These are phyloP conservation scores for Apotomis capreana DNA, from an alignment of 2,888 invertebrate genomes.

Conservation along the genomic window DNA sequence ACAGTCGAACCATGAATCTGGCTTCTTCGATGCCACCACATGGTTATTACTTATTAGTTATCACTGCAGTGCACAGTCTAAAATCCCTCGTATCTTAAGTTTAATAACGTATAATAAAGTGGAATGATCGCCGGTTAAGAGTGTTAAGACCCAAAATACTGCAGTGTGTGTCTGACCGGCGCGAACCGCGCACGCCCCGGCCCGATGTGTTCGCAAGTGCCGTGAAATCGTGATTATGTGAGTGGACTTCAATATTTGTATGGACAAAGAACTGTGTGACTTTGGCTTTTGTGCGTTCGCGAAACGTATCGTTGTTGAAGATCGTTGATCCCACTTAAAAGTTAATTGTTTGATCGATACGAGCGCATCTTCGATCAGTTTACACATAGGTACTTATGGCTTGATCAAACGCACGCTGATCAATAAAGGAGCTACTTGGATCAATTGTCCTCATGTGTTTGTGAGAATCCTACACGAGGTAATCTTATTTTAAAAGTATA, in stretches of 20 bases:
- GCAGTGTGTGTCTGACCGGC: slow-evolving; percentile 62
- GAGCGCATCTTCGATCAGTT: slow-evolving; percentile 53
- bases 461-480: slow-evolving; percentile 21
- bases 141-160: slow-evolving; percentile 49
- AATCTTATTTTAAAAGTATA: slow-evolving; percentile 20
- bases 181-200: slow-evolving; percentile 49
- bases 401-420: slow-evolving; percentile 24
- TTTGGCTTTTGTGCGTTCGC: slow-evolving; percentile 51
- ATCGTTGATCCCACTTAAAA: slow-evolving; percentile 77
- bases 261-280: slow-evolving; percentile 43
- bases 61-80: slow-evolving; percentile 46
- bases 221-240: slow-evolving; percentile 59
- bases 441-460: slow-evolving; percentile 16
- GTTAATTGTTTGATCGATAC: slow-evolving; percentile 69
- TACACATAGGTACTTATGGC: slow-evolving; percentile 31
- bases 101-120: slow-evolving; percentile 50
- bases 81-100: slow-evolving; percentile 48
- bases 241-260: slow-evolving; percentile 46
- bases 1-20: neutral
- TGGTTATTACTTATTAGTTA: slow-evolving; percentile 30
- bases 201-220: slow-evolving; percentile 55
- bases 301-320: slow-evolving; percentile 64
- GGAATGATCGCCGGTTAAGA: slow-evolving; percentile 47
- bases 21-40: slow-evolving; percentile 3
- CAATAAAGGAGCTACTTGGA: slow-evolving; percentile 22